Base-by-base conservation (phyloP, 2,113 vertebrate genomes). In the Cynoglossus semilaevis region DNA sequence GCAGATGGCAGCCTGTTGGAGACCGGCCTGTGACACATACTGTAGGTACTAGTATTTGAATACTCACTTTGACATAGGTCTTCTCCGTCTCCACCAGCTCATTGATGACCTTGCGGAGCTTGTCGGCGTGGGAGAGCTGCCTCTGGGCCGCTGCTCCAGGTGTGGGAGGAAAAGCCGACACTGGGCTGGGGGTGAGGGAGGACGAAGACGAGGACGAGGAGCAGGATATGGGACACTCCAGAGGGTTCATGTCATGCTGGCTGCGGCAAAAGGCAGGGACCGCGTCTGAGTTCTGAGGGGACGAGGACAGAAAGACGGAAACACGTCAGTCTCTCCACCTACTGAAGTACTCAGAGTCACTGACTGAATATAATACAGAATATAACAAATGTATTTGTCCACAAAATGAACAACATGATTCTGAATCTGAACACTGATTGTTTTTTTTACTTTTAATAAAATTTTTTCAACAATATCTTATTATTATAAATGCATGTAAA, bases 1-100 rank as follows among this genome's bases (percentile, higher is more conserved):
- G 15, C 7, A 42, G 17, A 63, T 46, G 56, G 34, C 15, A 67
- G 51, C 19, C 49, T 14, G 29, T 47, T 50, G n/a, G 18, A 35
- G 22, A 29, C 22, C 22, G 22, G 22, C 22, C 40, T 18, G 11
- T 44, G 13, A 56, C 44, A 58, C 37, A 38, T 37, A 38, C 9
- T 5, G 37, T 36, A 8, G 15, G 5, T 7, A 29, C 9, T 14
- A 6, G 19, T 47, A 1, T 44, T 11, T 5, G 16, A 22, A 10
- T 4, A 76, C 87, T 76, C 57, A 98, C 96, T 79, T 98, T 98
- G 77, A 98, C 97, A 0, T 98, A 99, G 51, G 97, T 97, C 82
- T 93, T 93, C 73, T 99, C 97, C 0, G 97, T 99, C 86, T 97
- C 94, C 49, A 99, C 92, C 6, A 99, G 91, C 77, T 99, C 97